A percentile compares a stretch with the other conserved stretches of the same genome.
Evolutionary conservation across 2,888 invertebrate genomes (phyloP).

Genomic region (Argyra leucocephala): DNA sequence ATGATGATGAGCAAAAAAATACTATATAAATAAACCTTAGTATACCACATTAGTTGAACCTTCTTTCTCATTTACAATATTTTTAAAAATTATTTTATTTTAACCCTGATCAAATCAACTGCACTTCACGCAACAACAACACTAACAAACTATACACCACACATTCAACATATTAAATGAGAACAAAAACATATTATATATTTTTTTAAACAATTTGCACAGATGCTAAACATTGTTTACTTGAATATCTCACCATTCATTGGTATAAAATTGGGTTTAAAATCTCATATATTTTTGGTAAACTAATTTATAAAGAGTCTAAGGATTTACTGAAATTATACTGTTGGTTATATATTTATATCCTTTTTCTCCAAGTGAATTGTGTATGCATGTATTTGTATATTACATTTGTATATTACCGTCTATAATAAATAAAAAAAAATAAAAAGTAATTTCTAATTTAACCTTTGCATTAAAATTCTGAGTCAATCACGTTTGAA

Average conservation of each 20-base stretch:
- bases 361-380: background rate
- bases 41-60: too few species aligned
- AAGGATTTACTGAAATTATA: background rate
- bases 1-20: too few species aligned
- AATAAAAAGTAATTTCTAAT: background rate
- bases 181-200: background rate
- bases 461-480: constrained; percentile 3
- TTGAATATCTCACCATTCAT: background rate
- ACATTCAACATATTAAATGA: background rate
- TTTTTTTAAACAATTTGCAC: background rate
- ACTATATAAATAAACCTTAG: too few species aligned
- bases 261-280: background rate
- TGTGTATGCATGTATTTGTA: background rate
- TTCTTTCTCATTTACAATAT: too few species aligned
- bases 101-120: too few species aligned
- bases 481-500: background rate
- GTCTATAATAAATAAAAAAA: background rate
- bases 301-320: constrained; percentile 4
- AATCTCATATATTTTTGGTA: background rate
- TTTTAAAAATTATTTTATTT: too few species aligned
- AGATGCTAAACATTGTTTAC: background rate
- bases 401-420: background rate
- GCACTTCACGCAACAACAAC: too few species aligned
- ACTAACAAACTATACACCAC: too few species aligned
- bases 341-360: background rate